phyloP scores from a whole-genome alignment of 1,140 invertebrate genomes.

The Carposina sasakii region DNA sequence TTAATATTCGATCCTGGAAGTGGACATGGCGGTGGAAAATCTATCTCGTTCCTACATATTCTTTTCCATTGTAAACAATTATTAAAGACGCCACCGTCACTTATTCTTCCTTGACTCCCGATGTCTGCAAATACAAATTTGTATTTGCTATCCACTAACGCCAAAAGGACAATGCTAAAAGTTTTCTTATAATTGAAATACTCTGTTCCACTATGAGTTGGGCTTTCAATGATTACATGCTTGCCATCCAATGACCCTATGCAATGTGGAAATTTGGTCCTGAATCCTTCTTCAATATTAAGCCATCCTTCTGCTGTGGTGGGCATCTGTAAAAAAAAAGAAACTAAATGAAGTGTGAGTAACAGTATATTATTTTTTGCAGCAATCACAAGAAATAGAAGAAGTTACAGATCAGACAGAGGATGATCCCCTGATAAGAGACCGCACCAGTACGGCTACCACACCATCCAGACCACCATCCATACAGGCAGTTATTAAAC shows the following conservation, averaged over 20 bases:
- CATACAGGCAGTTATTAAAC: constrained; percentile 13
- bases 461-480: constrained; percentile 17
- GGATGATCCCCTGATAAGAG: too few species aligned
- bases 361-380: background rate
- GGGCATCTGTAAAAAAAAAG: constrained; percentile 6
- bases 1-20: constrained; percentile 31
- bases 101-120: constrained; percentile 54
- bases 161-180: constrained; percentile 71
- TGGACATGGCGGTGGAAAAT: constrained; percentile 29
- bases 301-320: constrained; percentile 27
- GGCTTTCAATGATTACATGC: constrained; percentile 59
- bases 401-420: too few species aligned
- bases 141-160: constrained; percentile 67
- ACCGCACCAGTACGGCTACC: too few species aligned
- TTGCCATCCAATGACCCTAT: constrained; percentile 69
- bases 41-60: constrained; percentile 20
- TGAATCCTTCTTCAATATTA: constrained; percentile 29
- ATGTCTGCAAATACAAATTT: constrained; percentile 63
- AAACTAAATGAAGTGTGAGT: background rate
- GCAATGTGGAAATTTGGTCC: constrained; percentile 41
- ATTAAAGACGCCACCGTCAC: constrained; percentile 50
- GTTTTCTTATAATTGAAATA: constrained; percentile 73
- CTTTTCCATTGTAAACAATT: constrained; percentile 28
- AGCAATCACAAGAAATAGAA: too few species aligned
- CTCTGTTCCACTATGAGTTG: constrained; percentile 47